These are phyloP conservation scores for Bimastos eiseni DNA, from an alignment of 2,888 invertebrate genomes.

Conservation along the genomic window DNA sequence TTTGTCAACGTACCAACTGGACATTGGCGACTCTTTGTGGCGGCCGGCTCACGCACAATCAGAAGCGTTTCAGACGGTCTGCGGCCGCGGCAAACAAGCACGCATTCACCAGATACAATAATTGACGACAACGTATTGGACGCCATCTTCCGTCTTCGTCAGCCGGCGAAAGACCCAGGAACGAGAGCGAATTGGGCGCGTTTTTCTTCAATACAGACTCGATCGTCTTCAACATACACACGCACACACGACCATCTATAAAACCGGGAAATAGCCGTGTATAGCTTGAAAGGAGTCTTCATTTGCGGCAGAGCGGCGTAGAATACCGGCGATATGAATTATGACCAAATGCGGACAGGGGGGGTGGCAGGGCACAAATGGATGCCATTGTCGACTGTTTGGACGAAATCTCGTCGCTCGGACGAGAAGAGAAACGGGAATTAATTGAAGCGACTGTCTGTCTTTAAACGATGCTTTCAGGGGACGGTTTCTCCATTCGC, in stretches of 20 bases:
- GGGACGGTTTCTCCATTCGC: neutral
- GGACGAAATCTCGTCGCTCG: neutral
- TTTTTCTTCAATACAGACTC: neutral
- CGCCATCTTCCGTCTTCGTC: neutral
- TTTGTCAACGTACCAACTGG: neutral
- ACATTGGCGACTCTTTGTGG: neutral
- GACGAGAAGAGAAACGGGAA: neutral
- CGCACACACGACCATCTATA: neutral
- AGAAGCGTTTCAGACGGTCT: neutral
- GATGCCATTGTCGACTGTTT: neutral
- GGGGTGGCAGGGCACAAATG: neutral
- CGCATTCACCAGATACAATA: slow-evolving; percentile 15
- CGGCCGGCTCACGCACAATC: slow-evolving; percentile 8
- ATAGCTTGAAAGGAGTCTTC: neutral
- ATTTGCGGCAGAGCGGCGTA: neutral
- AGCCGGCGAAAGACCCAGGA: neutral
- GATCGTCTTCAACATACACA: neutral
- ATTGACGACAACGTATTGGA: neutral
- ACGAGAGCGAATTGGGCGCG: neutral
- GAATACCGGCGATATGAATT: slow-evolving; percentile 17
- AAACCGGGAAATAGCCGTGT: slow-evolving; percentile 23
- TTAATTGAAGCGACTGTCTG: neutral
- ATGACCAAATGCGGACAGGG: neutral
- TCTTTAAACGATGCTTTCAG: slow-evolving; percentile 19
- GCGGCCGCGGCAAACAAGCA: slow-evolving; percentile 6